phyloP scores from a whole-genome alignment of 2,113 vertebrate genomes.

The Oncorhynchus clarkii region DNA sequence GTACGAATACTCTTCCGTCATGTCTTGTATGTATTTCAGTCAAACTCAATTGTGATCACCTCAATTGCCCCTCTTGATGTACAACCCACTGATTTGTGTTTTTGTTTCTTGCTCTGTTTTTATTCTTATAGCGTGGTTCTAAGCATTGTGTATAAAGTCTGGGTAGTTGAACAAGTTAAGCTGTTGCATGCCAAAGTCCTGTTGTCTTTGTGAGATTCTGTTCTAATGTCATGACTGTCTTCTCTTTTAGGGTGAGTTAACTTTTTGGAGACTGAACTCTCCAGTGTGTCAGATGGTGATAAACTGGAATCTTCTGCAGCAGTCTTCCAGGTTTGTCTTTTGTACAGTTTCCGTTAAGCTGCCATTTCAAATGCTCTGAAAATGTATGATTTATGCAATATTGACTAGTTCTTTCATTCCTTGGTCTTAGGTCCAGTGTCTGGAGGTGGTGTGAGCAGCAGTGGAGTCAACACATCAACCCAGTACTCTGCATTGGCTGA shows the following conservation, averaged over 20 bases:
- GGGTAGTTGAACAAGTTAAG: background rate
- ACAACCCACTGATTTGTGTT: background rate
- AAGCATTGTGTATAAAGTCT: background rate
- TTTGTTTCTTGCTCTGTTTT: background rate
- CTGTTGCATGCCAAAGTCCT: background rate
- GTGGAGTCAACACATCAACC: background rate
- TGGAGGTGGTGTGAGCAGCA: background rate
- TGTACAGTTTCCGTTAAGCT: background rate
- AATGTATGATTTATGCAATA: too few relatives aligned
- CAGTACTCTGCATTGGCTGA: background rate
- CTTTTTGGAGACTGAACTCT: background rate
- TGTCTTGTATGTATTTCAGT: background rate
- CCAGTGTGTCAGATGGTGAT: background rate
- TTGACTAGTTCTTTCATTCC: background rate
- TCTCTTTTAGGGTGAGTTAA: background rate
- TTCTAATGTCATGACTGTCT: background rate
- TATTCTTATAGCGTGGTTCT: background rate
- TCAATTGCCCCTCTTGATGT: background rate
- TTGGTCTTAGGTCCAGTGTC: background rate
- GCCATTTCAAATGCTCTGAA: too few relatives aligned
- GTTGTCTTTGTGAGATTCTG: background rate
- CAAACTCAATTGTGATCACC: background rate
- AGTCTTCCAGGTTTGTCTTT: background rate
- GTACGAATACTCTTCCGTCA: background rate
- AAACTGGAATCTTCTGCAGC: background rate